These are phyloP conservation scores for Drosophila formosana DNA, from an alignment of 2,888 invertebrate genomes.

Conservation along the genomic window DNA sequence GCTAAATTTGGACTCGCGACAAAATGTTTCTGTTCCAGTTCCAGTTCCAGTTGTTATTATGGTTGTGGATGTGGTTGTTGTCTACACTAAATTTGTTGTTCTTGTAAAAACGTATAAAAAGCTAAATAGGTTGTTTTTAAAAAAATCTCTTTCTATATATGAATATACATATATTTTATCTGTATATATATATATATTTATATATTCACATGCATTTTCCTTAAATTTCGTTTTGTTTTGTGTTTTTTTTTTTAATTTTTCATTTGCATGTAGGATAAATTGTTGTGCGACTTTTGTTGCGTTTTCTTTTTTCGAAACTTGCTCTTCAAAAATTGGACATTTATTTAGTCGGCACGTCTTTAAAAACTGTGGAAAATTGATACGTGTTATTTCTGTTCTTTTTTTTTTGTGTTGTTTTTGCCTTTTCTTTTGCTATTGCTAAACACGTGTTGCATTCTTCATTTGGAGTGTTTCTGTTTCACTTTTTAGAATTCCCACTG, in stretches of 20 bases:
- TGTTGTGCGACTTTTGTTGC: conserved; percentile 51
- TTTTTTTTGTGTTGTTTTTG: conserved; percentile 2
- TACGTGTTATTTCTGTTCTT: conserved; percentile 32
- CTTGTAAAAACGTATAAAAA: conserved; percentile 80
- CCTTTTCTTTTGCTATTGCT: conserved; percentile 23
- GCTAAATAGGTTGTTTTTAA: conserved; percentile 68
- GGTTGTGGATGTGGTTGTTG: conserved; percentile 22
- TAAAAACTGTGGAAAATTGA: conserved; percentile 42
- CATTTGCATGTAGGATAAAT: conserved; percentile 50
- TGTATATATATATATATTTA: conserved; percentile 43
- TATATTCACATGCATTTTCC: conserved; percentile 33
- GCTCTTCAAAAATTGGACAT: conserved; percentile 38
- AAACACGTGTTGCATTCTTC: conserved; percentile 28
- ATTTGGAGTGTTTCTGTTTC: not conserved
- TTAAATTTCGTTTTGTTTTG: conserved; percentile 17
- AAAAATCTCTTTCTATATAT: conserved; percentile 51
- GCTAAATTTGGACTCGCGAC: conserved; percentile 67
- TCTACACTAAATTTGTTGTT: conserved; percentile 56
- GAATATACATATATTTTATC: conserved; percentile 38
- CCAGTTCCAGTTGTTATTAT: not conserved
- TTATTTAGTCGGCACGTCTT: conserved; percentile 42
- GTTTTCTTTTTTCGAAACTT: conserved; percentile 11
- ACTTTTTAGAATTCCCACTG: conserved; percentile 95
- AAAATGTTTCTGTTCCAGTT: conserved; percentile 36
- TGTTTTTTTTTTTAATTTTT: not conserved